Evolutionary conservation across 2,113 vertebrate genomes (phyloP).

Genomic region (Leptodactylus fuscus): DNA sequence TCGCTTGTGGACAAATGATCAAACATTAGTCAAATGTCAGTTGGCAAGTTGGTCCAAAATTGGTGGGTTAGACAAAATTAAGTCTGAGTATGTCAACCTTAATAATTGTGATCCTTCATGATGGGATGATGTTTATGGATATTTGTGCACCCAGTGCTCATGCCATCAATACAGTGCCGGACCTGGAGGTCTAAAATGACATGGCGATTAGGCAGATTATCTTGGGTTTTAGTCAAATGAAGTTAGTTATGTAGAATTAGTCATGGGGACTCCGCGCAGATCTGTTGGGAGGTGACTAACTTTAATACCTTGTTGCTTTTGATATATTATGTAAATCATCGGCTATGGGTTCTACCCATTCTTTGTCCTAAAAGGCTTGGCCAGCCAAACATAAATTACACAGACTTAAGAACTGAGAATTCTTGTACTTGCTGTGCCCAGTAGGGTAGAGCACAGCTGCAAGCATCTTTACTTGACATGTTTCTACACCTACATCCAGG

Average conservation of each 20-base stretch:
- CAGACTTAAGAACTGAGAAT: conserved; percentile 52
- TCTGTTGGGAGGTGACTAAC: neutral
- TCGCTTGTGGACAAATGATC: no score
- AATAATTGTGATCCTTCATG: no score
- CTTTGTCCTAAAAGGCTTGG: conserved; percentile 14
- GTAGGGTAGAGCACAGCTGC: conserved; percentile 67
- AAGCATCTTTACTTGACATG: conserved; percentile 62
- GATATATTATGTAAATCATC: neutral
- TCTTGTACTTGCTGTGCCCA: conserved; percentile 59
- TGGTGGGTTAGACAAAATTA: no score
- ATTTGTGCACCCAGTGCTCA: neutral
- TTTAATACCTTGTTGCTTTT: neutral
- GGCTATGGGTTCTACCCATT: neutral
- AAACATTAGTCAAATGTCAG: no score
- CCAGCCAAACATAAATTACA: conserved; percentile 56
- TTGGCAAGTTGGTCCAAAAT: no score
- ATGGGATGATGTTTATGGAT: no score
- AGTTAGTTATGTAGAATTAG: neutral
- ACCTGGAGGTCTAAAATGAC: neutral
- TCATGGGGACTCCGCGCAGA: neutral
- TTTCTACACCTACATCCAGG: conserved; percentile 64
- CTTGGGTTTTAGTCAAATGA: neutral
- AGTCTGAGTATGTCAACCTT: no score
- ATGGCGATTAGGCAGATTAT: neutral
- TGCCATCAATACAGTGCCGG: neutral